Evolutionary conservation across 1,140 invertebrate genomes (phyloP).

Genomic region (Ectropis grisescens): DNA sequence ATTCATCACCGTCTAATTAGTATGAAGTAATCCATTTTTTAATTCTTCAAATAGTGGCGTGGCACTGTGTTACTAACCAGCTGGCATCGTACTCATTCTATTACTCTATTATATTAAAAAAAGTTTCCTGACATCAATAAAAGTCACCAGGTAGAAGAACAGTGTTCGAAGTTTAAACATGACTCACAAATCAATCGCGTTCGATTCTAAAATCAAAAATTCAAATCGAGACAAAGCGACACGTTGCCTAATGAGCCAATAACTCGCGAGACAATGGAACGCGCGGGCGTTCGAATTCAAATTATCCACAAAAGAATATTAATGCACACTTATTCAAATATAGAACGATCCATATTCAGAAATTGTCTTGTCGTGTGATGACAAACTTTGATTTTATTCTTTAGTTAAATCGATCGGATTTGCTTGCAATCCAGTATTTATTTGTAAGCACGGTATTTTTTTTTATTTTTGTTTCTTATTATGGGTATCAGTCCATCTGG

Average conservation of each 20-base stretch:
- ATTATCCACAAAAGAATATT: constrained; percentile 66
- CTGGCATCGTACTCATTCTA: too few species aligned
- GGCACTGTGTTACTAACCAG: too few species aligned
- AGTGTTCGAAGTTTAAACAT: too few species aligned
- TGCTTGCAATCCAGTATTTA: constrained; percentile 6
- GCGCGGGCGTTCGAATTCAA: constrained; percentile 54
- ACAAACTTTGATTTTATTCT: constrained; percentile 13
- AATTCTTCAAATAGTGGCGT: too few species aligned
- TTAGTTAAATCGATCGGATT: constrained; percentile 20
- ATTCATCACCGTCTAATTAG: too few species aligned
- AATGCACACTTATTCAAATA: constrained; percentile 68
- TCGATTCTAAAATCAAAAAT: constrained; percentile 51
- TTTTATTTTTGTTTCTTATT: too few species aligned
- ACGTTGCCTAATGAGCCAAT: constrained; percentile 63
- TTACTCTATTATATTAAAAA: too few species aligned
- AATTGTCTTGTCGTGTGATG: constrained; percentile 39
- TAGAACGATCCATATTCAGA: constrained; percentile 48
- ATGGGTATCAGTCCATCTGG: too few species aligned
- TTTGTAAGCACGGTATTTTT: too few species aligned
- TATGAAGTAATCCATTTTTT: too few species aligned
- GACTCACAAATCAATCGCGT: constrained; percentile 36
- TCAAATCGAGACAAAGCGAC: constrained; percentile 41
- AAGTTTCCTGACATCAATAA: too few species aligned
- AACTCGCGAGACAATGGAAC: constrained; percentile 59
- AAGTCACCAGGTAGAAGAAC: too few species aligned